Evolutionary conservation across 2,113 vertebrate genomes (phyloP), one percentile per base, ranked within the genome.

Genomic region (Pandion haliaetus): DNA sequence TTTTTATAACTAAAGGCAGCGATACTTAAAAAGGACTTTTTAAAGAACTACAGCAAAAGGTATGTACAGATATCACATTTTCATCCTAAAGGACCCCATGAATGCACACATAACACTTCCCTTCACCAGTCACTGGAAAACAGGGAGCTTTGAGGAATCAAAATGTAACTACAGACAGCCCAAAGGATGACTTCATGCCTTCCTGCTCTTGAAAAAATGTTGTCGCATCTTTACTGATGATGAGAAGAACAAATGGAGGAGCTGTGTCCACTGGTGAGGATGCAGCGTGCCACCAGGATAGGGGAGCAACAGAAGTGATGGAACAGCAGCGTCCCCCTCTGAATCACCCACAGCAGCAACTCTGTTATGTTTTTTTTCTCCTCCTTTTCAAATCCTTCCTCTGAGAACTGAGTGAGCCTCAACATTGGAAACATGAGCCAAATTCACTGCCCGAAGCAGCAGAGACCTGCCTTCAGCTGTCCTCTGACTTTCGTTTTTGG

Each of bases 271-370:
- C 2, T 6, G 36, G 61, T 1, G 7, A 95, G 70, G 66, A 62
- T 21, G 24, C 15, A 61, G 54, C 0, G 0, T 28, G 54, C 49
- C 86, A 55, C 76, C 0, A 0, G 3, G 54, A 49, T 26, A 59
- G 34, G 0, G 1, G 67, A 65, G 62, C 0, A 0, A 42, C 62
- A 42, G 9, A 12, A 70, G 28, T 1, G 61, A 70, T 8, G 52
- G 71, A 79, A 25, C 25, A 59, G 74, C 73, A 81, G 28, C 5
- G 3, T 21, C 26, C 9, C 13, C 5, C 49, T 54, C 45, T 11
- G 40, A 81, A 84, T 26, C 55, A 78, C 69, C 69, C 8, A 14
- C 72, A 83, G 63, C 77, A 54, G 38, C 8, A 58, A 73, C 78
- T 59, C 74, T 42, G 25, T 3, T 50, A n/a, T 38, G 73, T 3